phyloP scores from a whole-genome alignment of 2,797 vertebrate genomes.

The Vireo griseus region DNA sequence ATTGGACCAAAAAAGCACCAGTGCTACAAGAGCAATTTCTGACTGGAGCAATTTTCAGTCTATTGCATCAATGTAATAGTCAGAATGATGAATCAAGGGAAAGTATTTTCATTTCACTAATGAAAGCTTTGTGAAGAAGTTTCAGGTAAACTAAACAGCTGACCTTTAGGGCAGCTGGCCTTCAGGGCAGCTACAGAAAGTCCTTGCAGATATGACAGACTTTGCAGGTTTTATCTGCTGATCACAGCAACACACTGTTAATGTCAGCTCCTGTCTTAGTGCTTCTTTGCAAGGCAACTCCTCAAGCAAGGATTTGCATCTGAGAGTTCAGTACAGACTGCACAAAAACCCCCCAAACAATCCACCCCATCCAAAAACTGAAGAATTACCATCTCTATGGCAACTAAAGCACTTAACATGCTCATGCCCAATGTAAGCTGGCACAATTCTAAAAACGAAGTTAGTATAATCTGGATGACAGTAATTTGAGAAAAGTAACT shows the following conservation, averaged over 20 bases:
- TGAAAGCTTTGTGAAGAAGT: neutral
- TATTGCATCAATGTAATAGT: neutral
- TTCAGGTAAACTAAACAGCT: neutral
- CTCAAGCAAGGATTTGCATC: neutral
- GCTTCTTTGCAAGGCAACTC: neutral
- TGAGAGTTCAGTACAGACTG: neutral
- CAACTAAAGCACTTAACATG: neutral
- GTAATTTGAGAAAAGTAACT: neutral
- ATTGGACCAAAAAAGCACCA: neutral
- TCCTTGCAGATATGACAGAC: neutral
- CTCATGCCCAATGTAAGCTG: neutral
- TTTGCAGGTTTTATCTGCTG: neutral
- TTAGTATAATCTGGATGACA: neutral
- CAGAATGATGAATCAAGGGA: neutral
- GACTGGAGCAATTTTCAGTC: neutral
- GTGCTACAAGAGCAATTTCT: neutral
- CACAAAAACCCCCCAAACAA: neutral
- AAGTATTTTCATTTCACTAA: neutral
- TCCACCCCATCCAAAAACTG: neutral
- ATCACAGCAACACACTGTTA: neutral
- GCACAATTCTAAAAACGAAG: neutral
- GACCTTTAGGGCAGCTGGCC: neutral
- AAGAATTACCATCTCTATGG: neutral
- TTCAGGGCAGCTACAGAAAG: neutral
- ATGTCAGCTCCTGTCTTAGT: neutral